Base-by-base conservation (phyloP, 2,888 invertebrate genomes). In the Nezara viridula region DNA sequence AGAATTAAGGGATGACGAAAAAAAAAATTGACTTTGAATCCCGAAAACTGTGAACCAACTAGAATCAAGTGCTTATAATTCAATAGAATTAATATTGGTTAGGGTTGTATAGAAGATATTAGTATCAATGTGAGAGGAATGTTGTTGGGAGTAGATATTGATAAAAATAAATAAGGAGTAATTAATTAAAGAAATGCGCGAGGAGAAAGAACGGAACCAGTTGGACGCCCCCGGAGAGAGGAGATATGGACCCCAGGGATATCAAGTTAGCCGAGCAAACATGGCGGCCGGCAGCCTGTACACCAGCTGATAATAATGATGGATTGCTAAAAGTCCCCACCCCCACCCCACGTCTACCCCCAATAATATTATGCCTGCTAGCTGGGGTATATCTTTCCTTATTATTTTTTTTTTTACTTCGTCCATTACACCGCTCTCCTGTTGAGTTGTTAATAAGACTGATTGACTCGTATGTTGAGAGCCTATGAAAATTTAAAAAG, bases 341-440 rank as follows among this genome's bases (percentile, higher is more conserved):
- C 52, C 86, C 27, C 85, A 10, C 50, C 47, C 52, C 27, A 27
- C 49, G 0, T 86, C 37, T 86, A 49, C 52, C 86, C 86, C 91
- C 91, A 91, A 91, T 91, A 91, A 91, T 90, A 91, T 91, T 91
- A 91, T 91, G 91, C 91, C 90, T 89, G 88, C 90, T 85, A 89
- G 90, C 44, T n/a, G 0, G n/a, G 1, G 7, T 21, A 32, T 73
- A 37, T 73, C 66, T 73, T 73, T 16, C 21, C 66, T 73, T 73
- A 37, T 73, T 37, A 27, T 21, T 21, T 73, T 60, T 60, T 60
- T 32, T 73, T 73, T 37, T 73, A 7, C 66, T 24, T 14, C 32
- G 37, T 32, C 32, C 66, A 32, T 37, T 73, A 73, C 21, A 73
- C 66, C 19, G 21, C 19, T 37, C 66, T 37, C 32, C 37, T 73